Percentiles rank a stretch among this genome's conserved stretches.
Evolutionary conservation across 2,888 invertebrate genomes (phyloP).

Genomic region (Macropis europaea): DNA sequence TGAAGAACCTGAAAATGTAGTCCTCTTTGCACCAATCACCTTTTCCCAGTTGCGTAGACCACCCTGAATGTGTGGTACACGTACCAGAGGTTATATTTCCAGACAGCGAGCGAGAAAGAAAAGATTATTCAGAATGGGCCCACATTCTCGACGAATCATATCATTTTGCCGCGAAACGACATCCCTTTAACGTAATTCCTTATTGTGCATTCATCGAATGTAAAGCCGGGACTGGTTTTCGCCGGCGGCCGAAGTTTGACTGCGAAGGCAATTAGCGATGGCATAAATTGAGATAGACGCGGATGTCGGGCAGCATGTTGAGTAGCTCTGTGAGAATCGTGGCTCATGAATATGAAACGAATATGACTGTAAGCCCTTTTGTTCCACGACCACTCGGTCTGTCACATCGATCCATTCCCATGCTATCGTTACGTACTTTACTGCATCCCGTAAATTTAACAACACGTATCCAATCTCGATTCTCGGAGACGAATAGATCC

Average conservation of each 20-base stretch:
- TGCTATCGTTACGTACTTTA: slow-evolving; percentile 27
- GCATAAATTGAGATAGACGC: slow-evolving; percentile 66
- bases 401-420: slow-evolving; percentile 42
- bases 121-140: too few relatives aligned
- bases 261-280: slow-evolving; percentile 65
- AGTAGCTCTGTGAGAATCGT: slow-evolving; percentile 46
- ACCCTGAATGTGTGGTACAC: too few relatives aligned
- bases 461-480: slow-evolving; percentile 19
- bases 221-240: slow-evolving; percentile 50
- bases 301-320: slow-evolving; percentile 57
- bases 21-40: too few relatives aligned
- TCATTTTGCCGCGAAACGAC: neutral
- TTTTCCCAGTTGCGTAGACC: too few relatives aligned
- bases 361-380: slow-evolving; percentile 67
- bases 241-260: slow-evolving; percentile 43
- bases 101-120: too few relatives aligned
- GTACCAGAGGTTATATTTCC: too few relatives aligned
- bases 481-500: neutral
- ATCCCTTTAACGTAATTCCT: slow-evolving; percentile 20
- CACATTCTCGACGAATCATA: too few relatives aligned
- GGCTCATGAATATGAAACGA: slow-evolving; percentile 72
- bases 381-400: slow-evolving; percentile 43
- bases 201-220: slow-evolving; percentile 56
- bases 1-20: too few relatives aligned
- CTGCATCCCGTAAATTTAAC: slow-evolving; percentile 27